A percentile compares a stretch with the other conserved stretches of the same genome.
Evolutionary conservation across 1,140 invertebrate species (phyloP).

Genomic region (Drepana arcuata): DNA sequence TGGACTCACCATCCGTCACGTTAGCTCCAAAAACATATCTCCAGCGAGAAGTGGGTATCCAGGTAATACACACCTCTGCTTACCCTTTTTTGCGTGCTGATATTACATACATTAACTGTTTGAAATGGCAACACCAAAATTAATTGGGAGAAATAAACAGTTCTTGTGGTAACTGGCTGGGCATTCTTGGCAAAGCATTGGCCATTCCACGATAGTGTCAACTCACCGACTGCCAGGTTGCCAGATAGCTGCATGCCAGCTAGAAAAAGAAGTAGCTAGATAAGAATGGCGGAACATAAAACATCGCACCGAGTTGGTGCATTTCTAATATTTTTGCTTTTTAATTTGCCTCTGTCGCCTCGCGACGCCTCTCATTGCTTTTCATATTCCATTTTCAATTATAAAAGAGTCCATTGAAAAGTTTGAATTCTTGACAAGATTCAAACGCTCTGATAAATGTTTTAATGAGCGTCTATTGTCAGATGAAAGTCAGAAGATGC

Average conservation of each 20-base stretch:
- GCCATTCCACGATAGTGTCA: conserved; percentile 12
- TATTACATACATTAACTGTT: too few species aligned
- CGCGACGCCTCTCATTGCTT: conserved; percentile 2
- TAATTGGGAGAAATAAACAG: too few species aligned
- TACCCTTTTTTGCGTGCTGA: too few species aligned
- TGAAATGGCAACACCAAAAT: too few species aligned
- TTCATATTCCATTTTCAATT: conserved; percentile 13
- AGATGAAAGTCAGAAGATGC: too few species aligned
- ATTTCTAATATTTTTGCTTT: conserved; percentile 18
- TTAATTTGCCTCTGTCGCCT: conserved; percentile 16
- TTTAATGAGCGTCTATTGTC: too few species aligned
- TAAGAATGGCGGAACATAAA: conserved; percentile 15
- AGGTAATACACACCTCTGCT: too few species aligned
- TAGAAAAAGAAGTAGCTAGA: conserved; percentile 12
- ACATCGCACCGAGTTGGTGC: conserved; percentile 4
- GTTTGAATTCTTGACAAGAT: background rate
- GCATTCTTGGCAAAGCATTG: conserved; percentile 8
- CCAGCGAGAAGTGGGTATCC: too few species aligned
- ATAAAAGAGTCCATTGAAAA: conserved; percentile 6
- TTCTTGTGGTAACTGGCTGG: too few species aligned
- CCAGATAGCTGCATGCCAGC: conserved; percentile 18
- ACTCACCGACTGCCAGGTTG: conserved; percentile 8
- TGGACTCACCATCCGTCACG: too few species aligned
- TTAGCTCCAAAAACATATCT: too few species aligned
- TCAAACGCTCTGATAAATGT: too few species aligned